phyloP scores from a whole-genome alignment of 1,140 invertebrate genomes.

The Steinernema khuongi region DNA sequence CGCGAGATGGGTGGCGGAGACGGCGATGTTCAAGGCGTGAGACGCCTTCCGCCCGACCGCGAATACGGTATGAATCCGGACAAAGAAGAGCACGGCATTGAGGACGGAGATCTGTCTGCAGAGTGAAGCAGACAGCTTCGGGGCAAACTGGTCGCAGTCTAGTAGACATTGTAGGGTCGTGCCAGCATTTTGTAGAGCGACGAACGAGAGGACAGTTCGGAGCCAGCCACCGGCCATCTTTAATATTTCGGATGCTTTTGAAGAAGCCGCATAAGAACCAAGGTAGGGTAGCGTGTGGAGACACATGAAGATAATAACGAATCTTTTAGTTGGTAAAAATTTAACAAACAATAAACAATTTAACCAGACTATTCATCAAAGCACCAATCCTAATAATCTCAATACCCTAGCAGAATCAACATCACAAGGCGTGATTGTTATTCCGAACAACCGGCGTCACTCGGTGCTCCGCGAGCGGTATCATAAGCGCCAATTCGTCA shows the following conservation, averaged over 20 bases:
- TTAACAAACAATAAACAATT: no score
- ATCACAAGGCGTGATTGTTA: no score
- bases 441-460: no score
- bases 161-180: neutral
- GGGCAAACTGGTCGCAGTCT: neutral
- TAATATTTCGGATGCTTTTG: no score
- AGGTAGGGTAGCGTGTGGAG: no score
- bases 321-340: no score
- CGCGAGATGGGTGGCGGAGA: neutral
- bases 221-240: no score
- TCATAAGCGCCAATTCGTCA: slow-evolving; percentile 72
- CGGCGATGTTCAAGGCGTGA: neutral
- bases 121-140: neutral
- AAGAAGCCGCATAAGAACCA: no score
- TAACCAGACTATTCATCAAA: no score
- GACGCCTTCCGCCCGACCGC: neutral
- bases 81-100: neutral
- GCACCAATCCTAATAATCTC: no score
- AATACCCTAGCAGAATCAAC: no score
- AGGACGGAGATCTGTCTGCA: neutral
- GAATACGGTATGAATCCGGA: neutral
- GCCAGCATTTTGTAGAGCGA: neutral
- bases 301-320: no score
- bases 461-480: slow-evolving; percentile 64
- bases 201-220: neutral